Conservation (phyloP, 2,113 vertebrate species). For the Bostrychus sinensis region DNA sequence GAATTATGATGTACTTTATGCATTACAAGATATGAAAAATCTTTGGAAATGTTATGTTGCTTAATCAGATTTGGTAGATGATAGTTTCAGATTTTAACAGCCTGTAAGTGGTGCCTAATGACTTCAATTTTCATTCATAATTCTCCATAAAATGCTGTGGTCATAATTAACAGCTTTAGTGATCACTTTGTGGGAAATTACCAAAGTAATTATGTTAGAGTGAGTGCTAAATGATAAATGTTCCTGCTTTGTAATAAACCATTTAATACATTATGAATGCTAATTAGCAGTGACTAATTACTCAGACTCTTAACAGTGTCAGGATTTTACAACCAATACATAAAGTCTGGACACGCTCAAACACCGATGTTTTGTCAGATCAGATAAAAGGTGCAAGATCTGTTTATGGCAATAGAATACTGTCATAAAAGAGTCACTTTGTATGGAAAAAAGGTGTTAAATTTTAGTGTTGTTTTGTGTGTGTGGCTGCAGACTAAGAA, state of each 20-base stretch:
- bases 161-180: not conserved
- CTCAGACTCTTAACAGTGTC: too few species aligned
- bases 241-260: not conserved
- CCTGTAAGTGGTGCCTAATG: too few species aligned
- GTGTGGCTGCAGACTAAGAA: slow-evolving; percentile 81
- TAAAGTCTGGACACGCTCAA: not conserved
- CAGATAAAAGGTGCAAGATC: not conserved
- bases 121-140: not conserved
- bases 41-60: too few species aligned
- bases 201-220: not conserved
- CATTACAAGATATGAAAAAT: too few species aligned
- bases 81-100: too few species aligned
- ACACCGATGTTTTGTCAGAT: too few species aligned
- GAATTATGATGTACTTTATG: too few species aligned
- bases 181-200: not conserved
- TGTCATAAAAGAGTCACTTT: too few species aligned
- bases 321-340: not conserved
- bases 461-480: slow-evolving; percentile 10
- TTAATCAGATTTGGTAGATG: too few species aligned
- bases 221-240: not conserved
- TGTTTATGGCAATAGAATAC: too few species aligned
- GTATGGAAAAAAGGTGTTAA: not conserved
- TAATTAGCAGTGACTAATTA: not conserved
- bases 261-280: not conserved
- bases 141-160: not conserved